Percentiles rank a stretch among this genome's conserved stretches.
These are phyloP conservation scores for Alaudala cheleensis DNA, from an alignment of 2,113 vertebrate genomes.

Conservation along the genomic window DNA sequence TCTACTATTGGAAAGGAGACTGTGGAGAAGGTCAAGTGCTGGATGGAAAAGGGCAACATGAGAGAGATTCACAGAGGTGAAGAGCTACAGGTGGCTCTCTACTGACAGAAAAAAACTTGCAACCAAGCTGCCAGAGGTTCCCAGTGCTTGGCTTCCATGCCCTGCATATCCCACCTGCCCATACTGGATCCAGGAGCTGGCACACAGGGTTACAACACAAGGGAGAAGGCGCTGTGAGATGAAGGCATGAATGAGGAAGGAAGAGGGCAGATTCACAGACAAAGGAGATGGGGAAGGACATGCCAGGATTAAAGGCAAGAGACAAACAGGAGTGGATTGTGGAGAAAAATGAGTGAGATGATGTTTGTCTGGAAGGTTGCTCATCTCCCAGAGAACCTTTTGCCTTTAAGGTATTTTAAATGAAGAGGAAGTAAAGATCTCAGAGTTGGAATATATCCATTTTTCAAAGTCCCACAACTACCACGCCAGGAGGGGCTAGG, in stretches of 20 bases:
- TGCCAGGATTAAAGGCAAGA: not conserved
- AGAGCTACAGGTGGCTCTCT: not conserved
- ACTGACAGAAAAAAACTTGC: not conserved
- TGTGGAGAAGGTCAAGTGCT: not conserved
- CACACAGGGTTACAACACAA: not conserved
- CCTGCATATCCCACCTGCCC: not conserved
- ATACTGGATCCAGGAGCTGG: not conserved
- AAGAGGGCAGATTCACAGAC: not conserved
- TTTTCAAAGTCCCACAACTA: not conserved
- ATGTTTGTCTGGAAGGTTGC: not conserved
- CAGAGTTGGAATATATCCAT: not conserved
- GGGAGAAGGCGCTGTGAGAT: not conserved
- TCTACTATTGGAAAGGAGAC: not conserved
- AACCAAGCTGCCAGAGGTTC: not conserved
- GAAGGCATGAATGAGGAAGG: not conserved
- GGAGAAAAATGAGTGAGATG: not conserved
- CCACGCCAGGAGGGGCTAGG: not conserved
- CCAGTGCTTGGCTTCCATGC: accelerated
- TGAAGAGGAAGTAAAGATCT: not conserved
- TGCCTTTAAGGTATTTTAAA: not conserved
- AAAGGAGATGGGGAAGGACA: not conserved
- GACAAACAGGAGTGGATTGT: not conserved
- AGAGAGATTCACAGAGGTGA: not conserved
- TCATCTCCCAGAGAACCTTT: not conserved
- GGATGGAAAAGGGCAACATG: not conserved